Evolutionary conservation across 2,888 invertebrate genomes (phyloP), one percentile per base, ranked within the genome.

Genomic region (Cremastinae sp.): DNA sequence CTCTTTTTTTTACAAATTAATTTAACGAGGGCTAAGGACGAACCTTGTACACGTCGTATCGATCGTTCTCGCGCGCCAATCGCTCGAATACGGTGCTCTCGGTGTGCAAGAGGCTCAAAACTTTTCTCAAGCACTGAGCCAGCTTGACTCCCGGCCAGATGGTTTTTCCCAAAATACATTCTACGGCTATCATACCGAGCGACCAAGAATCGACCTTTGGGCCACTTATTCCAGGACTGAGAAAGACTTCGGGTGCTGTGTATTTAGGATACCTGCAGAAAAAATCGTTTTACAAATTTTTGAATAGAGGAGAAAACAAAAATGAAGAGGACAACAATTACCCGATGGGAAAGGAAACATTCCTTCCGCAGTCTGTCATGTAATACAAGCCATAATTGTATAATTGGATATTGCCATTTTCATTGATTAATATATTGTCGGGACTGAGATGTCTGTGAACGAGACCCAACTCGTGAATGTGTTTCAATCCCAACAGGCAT

Each of bases 381-480:
- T 95, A 94, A 90, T 95, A 97, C 81, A 98, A 90, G n/a, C 98
- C 98, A 91, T 96, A 98, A 90, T 97, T 97, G 83, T 96, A 96
- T 38, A 99, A 89, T 87, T 98, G 97, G 0, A 96, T 94, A 86
- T 93, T 92, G 45, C 94, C 93, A 85, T 93, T 91, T 51, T 91
- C 91, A 85, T 96, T 94, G 41, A 97, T 86, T 10, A 97, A 90
- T 82, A 98, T 94, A 89, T 96, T 97, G 82, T 96, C 95, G 61
- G 95, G 94, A 73, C 95, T 93, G 73, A 98, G 90, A 87, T 95
- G 96, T 80, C 96, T 93, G 86, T 96, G 95, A 1, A 94, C 93
- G 66, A 98, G 92, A 68, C 93, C 93, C 79, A 93, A 91, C 4
- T 91, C 84, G 86, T 97, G 95, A 16, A 98, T 91, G 85, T 94